Base-by-base conservation (phyloP, 2,113 vertebrate species). In the Pardalotus punctatus region DNA sequence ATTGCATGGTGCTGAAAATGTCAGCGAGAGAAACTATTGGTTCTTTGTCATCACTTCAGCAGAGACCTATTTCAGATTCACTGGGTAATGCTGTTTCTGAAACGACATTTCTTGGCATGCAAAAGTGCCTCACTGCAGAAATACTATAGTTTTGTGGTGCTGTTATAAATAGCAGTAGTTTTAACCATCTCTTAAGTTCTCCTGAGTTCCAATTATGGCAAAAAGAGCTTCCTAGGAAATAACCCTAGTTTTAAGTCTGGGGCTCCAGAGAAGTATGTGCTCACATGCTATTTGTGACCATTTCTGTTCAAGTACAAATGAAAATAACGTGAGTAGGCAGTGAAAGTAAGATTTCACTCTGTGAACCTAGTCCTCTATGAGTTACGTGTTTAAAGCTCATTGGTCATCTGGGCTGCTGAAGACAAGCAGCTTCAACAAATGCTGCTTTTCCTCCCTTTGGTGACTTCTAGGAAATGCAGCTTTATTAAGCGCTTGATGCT, bases 391-490 rank as follows among this genome's bases (percentile, higher is more conserved):
- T 45, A 85, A 85, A 79, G 25, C 14, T 72, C 19, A 2, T 21
- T 40, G 66, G 50, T 82, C 70, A 72, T 25, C 45, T 36, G 18
- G 5, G 19, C 71, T 90, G 45, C 40, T 50, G 71, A 77, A 53
- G 85, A 47, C 25, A 72, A 82, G 35, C 40, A 85, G 24, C 28
- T 73, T 81, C 61, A 69, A 48, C 5, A 5, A 89, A 56, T 56
- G 19, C 51, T 71, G 48, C 15, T 90, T 85, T 81, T 80, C 38
- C 36, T 81, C 21, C 80, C 88, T 73, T 88, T 62, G 20, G n/a
- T 77, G 71, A 69, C 35, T 90, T 95, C 88, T 67, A 97, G 88
- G 94, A 95, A 95, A 94, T 10, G 31, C 11, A 22, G 40, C 33
- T 42, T 93, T 87, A 85, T 3, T 29, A 40, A 86, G 29, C 42